Conservation (phyloP, 1,140 invertebrate genomes). For the Lucilia sericata region DNA sequence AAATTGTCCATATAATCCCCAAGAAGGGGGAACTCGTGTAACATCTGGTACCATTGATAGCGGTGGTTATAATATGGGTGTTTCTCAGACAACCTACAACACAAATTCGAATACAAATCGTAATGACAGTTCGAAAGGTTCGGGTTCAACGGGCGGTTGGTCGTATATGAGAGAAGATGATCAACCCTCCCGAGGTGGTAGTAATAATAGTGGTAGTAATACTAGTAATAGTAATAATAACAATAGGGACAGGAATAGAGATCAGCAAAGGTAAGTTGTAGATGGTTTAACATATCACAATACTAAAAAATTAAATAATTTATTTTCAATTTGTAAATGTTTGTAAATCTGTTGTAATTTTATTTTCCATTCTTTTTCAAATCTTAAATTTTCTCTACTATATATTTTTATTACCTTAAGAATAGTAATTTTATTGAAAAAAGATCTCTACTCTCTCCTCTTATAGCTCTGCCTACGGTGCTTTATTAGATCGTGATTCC, state of each 20-base stretch:
- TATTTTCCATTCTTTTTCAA: too few relatives aligned
- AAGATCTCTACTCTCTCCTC: slow-evolving; percentile 66
- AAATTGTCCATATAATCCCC: slow-evolving; percentile 56
- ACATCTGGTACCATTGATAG: slow-evolving; percentile 58
- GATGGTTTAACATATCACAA: slow-evolving; percentile 25
- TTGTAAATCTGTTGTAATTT: background rate
- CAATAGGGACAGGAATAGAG: slow-evolving; percentile 50
- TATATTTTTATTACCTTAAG: slow-evolving; percentile 21
- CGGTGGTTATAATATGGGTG: slow-evolving; percentile 28
- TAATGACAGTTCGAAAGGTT: slow-evolving; percentile 36
- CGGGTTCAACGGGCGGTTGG: slow-evolving; percentile 52
- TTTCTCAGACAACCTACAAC: slow-evolving; percentile 32
- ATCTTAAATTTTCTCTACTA: too few relatives aligned
- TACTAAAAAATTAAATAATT: too few relatives aligned
- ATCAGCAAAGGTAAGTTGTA: slow-evolving; percentile 67
- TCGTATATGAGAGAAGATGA: slow-evolving; percentile 63
- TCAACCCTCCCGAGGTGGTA: slow-evolving; percentile 47
- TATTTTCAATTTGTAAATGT: background rate
- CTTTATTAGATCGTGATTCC: slow-evolving; percentile 63
- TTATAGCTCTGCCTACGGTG: slow-evolving; percentile 67
- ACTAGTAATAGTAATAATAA: background rate
- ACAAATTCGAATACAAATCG: slow-evolving; percentile 42
- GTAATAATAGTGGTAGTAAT: slow-evolving; percentile 15
- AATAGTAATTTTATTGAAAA: slow-evolving; percentile 64
- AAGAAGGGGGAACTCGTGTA: slow-evolving; percentile 48